A percentile compares a stretch with the other conserved stretches of the same genome.
Evolutionary conservation across 2,113 vertebrate genomes (phyloP).

Genomic region (Rallus limicola): DNA sequence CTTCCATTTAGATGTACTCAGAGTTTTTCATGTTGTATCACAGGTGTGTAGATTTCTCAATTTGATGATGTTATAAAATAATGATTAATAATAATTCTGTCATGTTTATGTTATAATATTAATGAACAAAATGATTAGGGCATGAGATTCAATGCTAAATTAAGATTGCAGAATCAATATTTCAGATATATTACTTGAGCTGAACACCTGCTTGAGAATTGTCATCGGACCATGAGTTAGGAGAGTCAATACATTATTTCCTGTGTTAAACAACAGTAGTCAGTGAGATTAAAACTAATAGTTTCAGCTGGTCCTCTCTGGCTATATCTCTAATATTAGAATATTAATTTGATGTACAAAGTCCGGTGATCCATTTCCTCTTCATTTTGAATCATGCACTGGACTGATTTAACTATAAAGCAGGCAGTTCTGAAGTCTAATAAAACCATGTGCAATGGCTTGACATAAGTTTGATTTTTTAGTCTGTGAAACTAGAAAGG

Average conservation of each 20-base stretch:
- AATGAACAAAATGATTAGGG: neutral
- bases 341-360: neutral
- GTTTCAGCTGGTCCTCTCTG: neutral
- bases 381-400: neutral
- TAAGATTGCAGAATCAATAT: neutral
- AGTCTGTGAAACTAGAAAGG: neutral
- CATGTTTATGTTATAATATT: neutral
- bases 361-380: accelerated
- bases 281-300: neutral
- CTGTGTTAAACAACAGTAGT: neutral
- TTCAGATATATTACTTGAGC: neutral
- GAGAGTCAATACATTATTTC: neutral
- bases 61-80: neutral
- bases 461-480: neutral
- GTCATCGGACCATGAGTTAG: neutral
- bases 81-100: neutral
- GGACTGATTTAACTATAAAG: neutral
- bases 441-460: neutral
- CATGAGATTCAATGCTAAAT: neutral
- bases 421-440: neutral
- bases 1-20: neutral
- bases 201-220: neutral
- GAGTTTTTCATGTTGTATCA: neutral
- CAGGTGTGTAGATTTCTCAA: neutral
- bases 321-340: neutral